Evolutionary conservation across 1,140 invertebrate genomes (phyloP).

Genomic region (Alviniconcha marisindica): DNA sequence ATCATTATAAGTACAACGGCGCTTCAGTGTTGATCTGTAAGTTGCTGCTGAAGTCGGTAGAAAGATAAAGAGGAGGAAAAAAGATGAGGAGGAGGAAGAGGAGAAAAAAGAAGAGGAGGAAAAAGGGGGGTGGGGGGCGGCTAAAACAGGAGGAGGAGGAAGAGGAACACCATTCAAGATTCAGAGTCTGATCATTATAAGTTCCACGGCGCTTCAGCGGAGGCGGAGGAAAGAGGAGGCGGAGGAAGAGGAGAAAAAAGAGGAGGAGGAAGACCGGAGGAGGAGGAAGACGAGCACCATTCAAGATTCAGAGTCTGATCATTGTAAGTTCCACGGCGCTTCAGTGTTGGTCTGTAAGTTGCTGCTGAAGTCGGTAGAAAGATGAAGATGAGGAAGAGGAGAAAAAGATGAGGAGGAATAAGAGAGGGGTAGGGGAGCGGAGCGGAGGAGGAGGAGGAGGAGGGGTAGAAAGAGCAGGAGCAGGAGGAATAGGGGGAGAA

Average conservation of each 20-base stretch:
- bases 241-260: slow-evolving; percentile 1
- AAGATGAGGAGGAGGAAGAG: neutral
- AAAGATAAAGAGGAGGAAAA: neutral
- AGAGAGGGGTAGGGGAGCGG: neutral
- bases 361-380: no score
- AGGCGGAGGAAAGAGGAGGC: slow-evolving; percentile 10
- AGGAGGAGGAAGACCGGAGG: neutral
- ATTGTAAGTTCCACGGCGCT: no score
- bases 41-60: no score
- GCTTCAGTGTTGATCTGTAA: no score
- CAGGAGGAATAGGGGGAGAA: neutral
- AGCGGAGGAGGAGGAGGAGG: slow-evolving; percentile 24
- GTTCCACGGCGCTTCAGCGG: no score
- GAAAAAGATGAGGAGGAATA: neutral
- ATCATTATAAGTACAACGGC: no score
- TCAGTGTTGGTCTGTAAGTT: no score
- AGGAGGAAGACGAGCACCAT: neutral
- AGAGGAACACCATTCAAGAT: neutral
- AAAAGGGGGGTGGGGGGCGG: neutral
- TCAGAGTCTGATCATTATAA: no score
- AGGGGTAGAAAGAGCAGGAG: slow-evolving; percentile 10
- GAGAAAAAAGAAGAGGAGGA: neutral
- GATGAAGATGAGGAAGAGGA: neutral
- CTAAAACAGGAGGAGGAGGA: neutral
- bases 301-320: no score